Base-by-base conservation (phyloP, 2,113 vertebrate genomes). In the Zeus faber region DNA sequence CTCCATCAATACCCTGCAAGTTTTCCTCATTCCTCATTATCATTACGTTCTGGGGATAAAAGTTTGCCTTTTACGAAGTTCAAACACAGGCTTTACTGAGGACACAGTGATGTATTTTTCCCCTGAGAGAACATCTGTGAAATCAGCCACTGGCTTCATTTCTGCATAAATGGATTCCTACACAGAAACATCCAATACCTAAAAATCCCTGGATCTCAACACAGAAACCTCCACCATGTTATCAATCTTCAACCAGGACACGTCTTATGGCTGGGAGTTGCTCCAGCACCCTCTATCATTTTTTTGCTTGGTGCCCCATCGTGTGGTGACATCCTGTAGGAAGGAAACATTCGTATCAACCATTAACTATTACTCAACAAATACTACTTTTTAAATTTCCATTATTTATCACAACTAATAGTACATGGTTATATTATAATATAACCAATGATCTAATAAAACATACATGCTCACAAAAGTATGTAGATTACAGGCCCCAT, bases 101-200 rank as follows among this genome's bases (percentile, higher is more conserved):
- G 67, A 59, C 43, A 70, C 37, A 8, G 67, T 65, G 10, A 58
- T 43, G 26, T 64, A 59, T 13, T 50, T 65, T 65, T 59, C 55
- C 25, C 54, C 56, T 54, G 33, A 64, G 9, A 49, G 24, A 44
- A 50, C 37, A 48, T 65, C 62, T 3, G 62, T 65, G 18, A 57
- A 57, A 41, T 65, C 62, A 56, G 35, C 52, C 35, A 64, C 33
- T 17, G 31, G 45, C n/a, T 49, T 51, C 13, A 55, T 39, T 41
- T 35, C 57, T 49, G 33, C 17, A 39, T 60, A 60, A 31, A 67
- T 52, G 10, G 56, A 39, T 37, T 67, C 57, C 49, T 60, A 54
- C 27, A 60, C 56, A 67, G 43, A 33, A 27, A 49, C 24, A 45
- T 67, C 57, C 44, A n/a, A n/a, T n/a, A n/a, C n/a, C n/a, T n/a